Evolutionary conservation across 2,113 vertebrate genomes (phyloP), one percentile per base, ranked within the genome.

Genomic region (Thomomys bottae): DNA sequence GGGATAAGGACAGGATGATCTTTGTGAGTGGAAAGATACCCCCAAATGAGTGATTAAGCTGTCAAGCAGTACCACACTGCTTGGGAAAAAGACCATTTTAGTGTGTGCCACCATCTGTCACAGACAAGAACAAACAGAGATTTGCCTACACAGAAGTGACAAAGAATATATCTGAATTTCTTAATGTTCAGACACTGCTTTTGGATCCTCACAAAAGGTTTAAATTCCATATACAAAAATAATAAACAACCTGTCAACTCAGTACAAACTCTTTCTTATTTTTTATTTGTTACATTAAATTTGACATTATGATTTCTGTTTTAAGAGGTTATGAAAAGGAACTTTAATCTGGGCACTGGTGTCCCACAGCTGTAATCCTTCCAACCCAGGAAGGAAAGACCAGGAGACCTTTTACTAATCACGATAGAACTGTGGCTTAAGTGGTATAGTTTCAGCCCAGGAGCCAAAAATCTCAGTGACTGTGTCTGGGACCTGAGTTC

Each of bases 211-310:
- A 61, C 42, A 82, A 15, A 80, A 64, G 38, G 23, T 66, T 81
- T 30, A 87, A 79, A 42, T 9, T 78, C 32, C 6, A 30, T 92
- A 85, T 91, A 32, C 71, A 89, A 92, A 92, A 94, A 75, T 72
- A 75, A 15, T 95, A 92, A 95, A 96, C 73, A 95, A 92, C 67
- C 94, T 96, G 90, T 95, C 89, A 92, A 89, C 77, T 91, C 91
- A 64, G 57, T 85, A 76, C 73, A 23, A 93, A 87, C 54, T 89
- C 67, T 92, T 96, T 54, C 18, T 54, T 45, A 9, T 54, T 94
- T 49, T 84, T 90, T 92, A n/a, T 84, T 90, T 90, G 80, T 93
- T 73, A 30, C 57, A 59, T 79, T 95, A 91, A 93, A 49, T 84
- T 34, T 84, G 26, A 83, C 89, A 96, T 94, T 67, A 83, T 86